Conservation (phyloP, 2,113 vertebrate species). For the Lanius collurio region DNA sequence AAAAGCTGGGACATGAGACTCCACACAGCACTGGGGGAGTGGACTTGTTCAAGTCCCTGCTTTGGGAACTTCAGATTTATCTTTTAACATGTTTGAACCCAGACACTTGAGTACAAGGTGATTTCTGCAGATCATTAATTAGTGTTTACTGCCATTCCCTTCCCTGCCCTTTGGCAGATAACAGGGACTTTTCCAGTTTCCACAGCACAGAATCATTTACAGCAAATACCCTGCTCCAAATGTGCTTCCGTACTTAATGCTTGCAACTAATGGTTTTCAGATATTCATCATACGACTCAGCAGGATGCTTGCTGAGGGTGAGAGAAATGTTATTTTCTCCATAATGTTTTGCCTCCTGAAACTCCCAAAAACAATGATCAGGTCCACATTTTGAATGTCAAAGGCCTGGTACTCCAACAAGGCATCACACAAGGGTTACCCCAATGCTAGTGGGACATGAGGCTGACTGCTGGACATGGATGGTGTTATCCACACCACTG, state of each 20-base stretch:
- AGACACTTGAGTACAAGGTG: accelerated
- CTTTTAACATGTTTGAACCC: neutral
- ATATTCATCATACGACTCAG: neutral
- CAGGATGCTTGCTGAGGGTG: neutral
- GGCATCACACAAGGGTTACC: neutral
- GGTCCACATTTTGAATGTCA: accelerated
- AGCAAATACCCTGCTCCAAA: neutral
- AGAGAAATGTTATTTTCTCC: neutral
- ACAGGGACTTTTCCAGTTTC: neutral
- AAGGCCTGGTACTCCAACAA: neutral
- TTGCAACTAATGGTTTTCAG: neutral
- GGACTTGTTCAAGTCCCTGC: neutral
- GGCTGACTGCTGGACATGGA: neutral
- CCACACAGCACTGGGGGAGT: accelerated
- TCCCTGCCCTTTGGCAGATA: neutral
- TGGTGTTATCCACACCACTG: neutral
- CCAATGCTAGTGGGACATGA: neutral
- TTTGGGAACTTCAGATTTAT: neutral
- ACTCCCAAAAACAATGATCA: neutral
- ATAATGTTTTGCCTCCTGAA: neutral
- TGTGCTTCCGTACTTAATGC: neutral
- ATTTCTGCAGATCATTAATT: neutral
- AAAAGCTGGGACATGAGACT: neutral
- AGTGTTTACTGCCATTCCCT: neutral
- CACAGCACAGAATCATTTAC: neutral